Percentiles rank a stretch among this genome's conserved stretches.
Conservation (phyloP, 2,888 invertebrate genomes). For the Pollenia griseotomentosa region DNA sequence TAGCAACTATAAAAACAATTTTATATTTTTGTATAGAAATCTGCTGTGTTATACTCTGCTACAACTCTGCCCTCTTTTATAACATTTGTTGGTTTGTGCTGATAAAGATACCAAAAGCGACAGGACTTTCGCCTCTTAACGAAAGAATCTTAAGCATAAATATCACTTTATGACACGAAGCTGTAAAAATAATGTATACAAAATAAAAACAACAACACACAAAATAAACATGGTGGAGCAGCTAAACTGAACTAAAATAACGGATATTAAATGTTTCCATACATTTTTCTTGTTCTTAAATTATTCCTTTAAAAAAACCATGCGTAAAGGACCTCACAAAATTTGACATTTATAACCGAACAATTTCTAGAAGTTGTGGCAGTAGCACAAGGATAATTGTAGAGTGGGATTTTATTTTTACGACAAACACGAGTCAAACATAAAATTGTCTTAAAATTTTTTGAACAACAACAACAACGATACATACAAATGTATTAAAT, state of each 20-base stretch:
- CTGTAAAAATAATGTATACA: slow-evolving; percentile 39
- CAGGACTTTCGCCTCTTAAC: slow-evolving; percentile 61
- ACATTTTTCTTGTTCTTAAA: slow-evolving; percentile 52
- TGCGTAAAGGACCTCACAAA: slow-evolving; percentile 59
- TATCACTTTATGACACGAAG: slow-evolving; percentile 73
- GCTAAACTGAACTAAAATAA: slow-evolving; percentile 39
- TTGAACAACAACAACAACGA: slow-evolving; percentile 55
- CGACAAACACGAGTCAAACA: slow-evolving; percentile 72
- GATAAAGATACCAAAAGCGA: slow-evolving; percentile 68
- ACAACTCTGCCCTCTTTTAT: slow-evolving; percentile 7
- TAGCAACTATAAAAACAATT: slow-evolving; percentile 50
- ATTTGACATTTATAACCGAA: slow-evolving; percentile 31
- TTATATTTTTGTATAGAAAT: slow-evolving; percentile 1
- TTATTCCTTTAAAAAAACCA: slow-evolving; percentile 55
- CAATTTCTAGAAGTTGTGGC: slow-evolving; percentile 26
- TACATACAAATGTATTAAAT: slow-evolving; percentile 65
- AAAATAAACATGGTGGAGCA: slow-evolving; percentile 22
- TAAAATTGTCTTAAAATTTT: slow-evolving; percentile 63
- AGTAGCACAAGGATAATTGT: slow-evolving; percentile 23
- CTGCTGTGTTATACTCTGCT: neutral
- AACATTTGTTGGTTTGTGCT: slow-evolving; percentile 21
- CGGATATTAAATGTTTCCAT: slow-evolving; percentile 58
- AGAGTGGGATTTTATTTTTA: slow-evolving; percentile 69
- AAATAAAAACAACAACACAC: neutral
- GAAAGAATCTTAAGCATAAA: slow-evolving; percentile 63